Base-by-base conservation (phyloP, 2,888 invertebrate genomes). In the Polydesmus complanatus region DNA sequence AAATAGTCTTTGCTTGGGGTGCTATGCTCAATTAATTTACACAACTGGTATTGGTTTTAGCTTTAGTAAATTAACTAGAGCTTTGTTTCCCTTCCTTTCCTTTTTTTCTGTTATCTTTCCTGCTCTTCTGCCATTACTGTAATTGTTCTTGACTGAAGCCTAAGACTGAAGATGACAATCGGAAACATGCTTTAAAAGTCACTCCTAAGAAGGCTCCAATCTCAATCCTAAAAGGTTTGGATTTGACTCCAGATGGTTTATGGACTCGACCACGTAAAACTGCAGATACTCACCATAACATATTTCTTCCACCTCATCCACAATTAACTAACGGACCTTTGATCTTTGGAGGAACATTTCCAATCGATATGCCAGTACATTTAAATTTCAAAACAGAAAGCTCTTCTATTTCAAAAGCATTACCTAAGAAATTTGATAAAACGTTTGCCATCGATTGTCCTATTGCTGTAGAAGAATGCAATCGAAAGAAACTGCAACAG, bases 301-400 rank as follows among this genome's bases (percentile, higher is more conserved):
- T 8, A 14, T 11, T 21, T 22, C 5, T 51, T 51, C 19, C 51
- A 5, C 22, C 5, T 22, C 21, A 51, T 14, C 51, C 5, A 56
- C 49, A 47, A n/a, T 26, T 37, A 14, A 14, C 50, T n/a, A 60
- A 37, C 27, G 54, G 54, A 49, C 55, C 56, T 27, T 54, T 62
- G 21, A 62, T 66, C 1, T 62, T 62, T 53, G 87, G 88, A 68
- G 89, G 89, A 58, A 91, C 90, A 2, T 91, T 81, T 78, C 89
- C 90, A 2, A 90, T 91, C 66, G 89, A 89, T 72, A 80, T 80
- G 69, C 88, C 88, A 1, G 67, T 74, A 8, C 26, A 55, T 1
- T 14, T 37, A 37, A 37, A 8, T 8, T 48, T 48, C 11, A n/a
- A n/a, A 21, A 5, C 51, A 5, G 8, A 14, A 8, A 51, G 19